These are phyloP conservation scores for Onychostoma macrolepis DNA, from an alignment of 2,113 vertebrate species.

Conservation along the genomic window DNA sequence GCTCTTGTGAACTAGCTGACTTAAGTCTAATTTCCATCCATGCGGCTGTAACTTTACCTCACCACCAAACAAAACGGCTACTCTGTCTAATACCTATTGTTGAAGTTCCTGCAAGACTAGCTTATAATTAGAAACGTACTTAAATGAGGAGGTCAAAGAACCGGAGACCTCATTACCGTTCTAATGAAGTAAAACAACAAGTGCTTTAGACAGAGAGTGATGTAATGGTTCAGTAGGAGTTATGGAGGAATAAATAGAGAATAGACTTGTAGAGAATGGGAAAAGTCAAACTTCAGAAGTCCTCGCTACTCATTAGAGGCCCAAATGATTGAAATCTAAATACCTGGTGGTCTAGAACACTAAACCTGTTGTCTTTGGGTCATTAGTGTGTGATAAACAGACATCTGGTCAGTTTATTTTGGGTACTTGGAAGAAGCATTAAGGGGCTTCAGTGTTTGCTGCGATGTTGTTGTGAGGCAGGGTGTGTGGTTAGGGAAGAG, in stretches of 20 bases:
- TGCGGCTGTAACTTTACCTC: constrained; percentile 60
- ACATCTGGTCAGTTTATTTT: constrained; percentile 51
- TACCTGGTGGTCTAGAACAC: background rate
- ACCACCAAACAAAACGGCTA: constrained; percentile 61
- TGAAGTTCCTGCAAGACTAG: constrained; percentile 40
- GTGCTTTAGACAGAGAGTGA: background rate
- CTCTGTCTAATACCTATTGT: constrained; percentile 70
- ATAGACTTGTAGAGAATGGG: background rate
- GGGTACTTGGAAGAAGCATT: constrained; percentile 30
- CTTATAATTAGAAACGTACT: constrained; percentile 26
- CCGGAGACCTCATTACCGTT: background rate
- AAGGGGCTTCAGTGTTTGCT: constrained; percentile 34
- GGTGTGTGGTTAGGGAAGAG: constrained; percentile 40
- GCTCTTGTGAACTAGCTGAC: constrained; percentile 49
- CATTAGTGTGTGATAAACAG: constrained; percentile 45
- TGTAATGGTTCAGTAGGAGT: constrained; percentile 13
- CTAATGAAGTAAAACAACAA: constrained; percentile 13
- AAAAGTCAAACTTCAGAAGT: constrained; percentile 5
- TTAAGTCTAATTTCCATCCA: constrained; percentile 47
- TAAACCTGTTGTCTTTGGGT: constrained; percentile 35
- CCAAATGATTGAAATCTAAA: constrained; percentile 33
- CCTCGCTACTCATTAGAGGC: background rate
- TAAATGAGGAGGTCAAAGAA: constrained; percentile 36
- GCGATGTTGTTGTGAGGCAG: constrained; percentile 19
- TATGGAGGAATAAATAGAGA: background rate